These are phyloP conservation scores for Lasioglossum zephyrum DNA, from an alignment of 2,888 invertebrate species.

Conservation along the genomic window DNA sequence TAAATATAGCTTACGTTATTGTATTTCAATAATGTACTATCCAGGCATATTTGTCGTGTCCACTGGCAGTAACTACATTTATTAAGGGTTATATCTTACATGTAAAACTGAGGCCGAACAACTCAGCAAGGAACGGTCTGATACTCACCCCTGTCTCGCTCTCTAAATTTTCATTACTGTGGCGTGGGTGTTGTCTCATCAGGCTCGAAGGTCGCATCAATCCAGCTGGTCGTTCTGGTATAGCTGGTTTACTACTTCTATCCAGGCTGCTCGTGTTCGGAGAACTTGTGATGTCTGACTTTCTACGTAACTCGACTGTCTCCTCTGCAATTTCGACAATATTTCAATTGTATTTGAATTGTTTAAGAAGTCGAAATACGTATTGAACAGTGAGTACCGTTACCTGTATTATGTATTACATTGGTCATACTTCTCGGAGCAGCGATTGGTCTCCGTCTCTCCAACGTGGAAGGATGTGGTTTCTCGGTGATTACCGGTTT, in stretches of 20 bases:
- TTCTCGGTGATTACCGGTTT: conserved; percentile 79
- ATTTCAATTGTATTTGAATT: background rate
- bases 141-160: conserved; percentile 81
- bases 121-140: background rate
- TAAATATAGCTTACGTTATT: conserved; percentile 65
- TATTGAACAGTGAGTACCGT: conserved; percentile 1
- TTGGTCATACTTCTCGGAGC: conserved; percentile 85
- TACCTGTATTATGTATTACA: conserved; percentile 69
- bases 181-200: conserved; percentile 78
- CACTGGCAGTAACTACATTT: conserved; percentile 66
- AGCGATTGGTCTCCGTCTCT: conserved; percentile 85
- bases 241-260: conserved; percentile 88
- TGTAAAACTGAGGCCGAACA: conserved; percentile 28
- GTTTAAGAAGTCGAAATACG: background rate
- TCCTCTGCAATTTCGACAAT: conserved; percentile 70
- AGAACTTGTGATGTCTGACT: conserved; percentile 75
- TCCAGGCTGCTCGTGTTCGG: conserved; percentile 68
- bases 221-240: conserved; percentile 92
- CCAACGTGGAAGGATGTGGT: conserved; percentile 79
- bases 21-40: conserved; percentile 67
- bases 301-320: conserved; percentile 86
- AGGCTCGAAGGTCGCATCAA: conserved; percentile 86
- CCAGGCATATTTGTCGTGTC: conserved; percentile 65
- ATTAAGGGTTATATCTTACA: conserved; percentile 63
- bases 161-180: conserved; percentile 81